Evolutionary conservation across 2,113 vertebrate genomes (phyloP).

Genomic region (Tenebrosternarchus preto): DNA sequence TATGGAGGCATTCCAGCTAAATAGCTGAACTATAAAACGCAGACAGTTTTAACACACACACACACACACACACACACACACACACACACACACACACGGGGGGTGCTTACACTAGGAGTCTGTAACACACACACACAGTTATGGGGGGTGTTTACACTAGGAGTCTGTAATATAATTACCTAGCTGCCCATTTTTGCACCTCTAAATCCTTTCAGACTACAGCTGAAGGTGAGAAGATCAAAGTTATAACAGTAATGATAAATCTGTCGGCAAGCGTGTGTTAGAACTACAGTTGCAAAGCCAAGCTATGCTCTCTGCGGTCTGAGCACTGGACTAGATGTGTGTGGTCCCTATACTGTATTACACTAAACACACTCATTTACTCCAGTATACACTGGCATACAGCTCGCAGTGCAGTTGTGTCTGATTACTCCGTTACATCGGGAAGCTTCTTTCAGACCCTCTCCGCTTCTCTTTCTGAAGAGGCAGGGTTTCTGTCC

Average conservation of each 20-base stretch:
- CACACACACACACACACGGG: slow-evolving; percentile 4
- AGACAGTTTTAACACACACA: neutral
- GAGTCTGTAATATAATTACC: slow-evolving; percentile 51
- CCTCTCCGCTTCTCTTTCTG: neutral
- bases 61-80: slow-evolving; percentile 12
- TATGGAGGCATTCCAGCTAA: neutral
- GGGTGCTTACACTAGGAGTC: no score
- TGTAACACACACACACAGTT: slow-evolving; percentile 5
- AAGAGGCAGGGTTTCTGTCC: no score
- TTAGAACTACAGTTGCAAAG: neutral
- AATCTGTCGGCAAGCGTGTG: slow-evolving; percentile 5
- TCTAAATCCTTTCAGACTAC: slow-evolving; percentile 20
- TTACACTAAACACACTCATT: slow-evolving; percentile 35
- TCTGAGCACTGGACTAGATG: neutral
- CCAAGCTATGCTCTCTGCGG: neutral
- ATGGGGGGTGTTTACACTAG: slow-evolving; percentile 7
- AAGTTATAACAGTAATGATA: slow-evolving; percentile 2
- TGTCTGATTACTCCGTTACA: slow-evolving; percentile 39
- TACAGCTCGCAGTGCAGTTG: slow-evolving; percentile 24
- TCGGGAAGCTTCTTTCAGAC: slow-evolving; percentile 23
- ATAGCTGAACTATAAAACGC: slow-evolving; percentile 2
- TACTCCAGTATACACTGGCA: neutral
- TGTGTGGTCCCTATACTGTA: slow-evolving; percentile 4
- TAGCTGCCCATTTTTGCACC: slow-evolving; percentile 39
- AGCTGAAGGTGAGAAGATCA: neutral